Percentiles rank a stretch among this genome's conserved stretches.
Evolutionary conservation across 2,888 invertebrate genomes (phyloP).

Genomic region (Drosophila differens): DNA sequence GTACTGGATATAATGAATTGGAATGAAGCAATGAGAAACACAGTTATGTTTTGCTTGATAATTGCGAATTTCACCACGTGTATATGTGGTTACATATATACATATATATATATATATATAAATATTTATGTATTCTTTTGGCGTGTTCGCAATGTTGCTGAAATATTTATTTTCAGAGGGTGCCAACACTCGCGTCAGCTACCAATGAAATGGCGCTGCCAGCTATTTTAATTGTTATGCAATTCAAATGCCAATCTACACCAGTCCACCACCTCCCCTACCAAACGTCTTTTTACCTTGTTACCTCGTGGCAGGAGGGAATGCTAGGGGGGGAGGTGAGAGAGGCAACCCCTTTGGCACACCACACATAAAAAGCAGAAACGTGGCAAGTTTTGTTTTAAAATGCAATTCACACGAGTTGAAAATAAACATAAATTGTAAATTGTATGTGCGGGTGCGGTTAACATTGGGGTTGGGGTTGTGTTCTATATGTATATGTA

Average conservation of each 20-base stretch:
- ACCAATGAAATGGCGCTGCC: conserved; percentile 40
- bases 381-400: conserved; percentile 60
- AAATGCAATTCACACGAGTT: conserved; percentile 72
- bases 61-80: not conserved
- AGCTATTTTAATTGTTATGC: conserved; percentile 76
- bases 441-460: conserved; percentile 38
- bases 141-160: conserved; percentile 11
- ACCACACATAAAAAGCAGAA: conserved; percentile 20
- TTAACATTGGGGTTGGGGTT: conserved; percentile 2
- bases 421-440: conserved; percentile 74
- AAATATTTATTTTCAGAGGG: conserved; percentile 37
- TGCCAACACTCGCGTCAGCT: conserved; percentile 7
- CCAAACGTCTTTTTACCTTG: not conserved
- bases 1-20: not conserved
- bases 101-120: not conserved
- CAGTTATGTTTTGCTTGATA: not conserved
- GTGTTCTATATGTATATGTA: conserved; percentile 1
- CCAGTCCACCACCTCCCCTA: too few species aligned
- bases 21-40: not conserved
- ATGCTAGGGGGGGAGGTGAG: not conserved
- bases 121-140: conserved; percentile 15
- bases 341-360: conserved; percentile 8
- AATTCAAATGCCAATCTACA: conserved; percentile 45
- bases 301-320: not conserved
- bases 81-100: not conserved